phyloP scores from a whole-genome alignment of 2,113 vertebrate species.

The Perognathus longimembris region DNA sequence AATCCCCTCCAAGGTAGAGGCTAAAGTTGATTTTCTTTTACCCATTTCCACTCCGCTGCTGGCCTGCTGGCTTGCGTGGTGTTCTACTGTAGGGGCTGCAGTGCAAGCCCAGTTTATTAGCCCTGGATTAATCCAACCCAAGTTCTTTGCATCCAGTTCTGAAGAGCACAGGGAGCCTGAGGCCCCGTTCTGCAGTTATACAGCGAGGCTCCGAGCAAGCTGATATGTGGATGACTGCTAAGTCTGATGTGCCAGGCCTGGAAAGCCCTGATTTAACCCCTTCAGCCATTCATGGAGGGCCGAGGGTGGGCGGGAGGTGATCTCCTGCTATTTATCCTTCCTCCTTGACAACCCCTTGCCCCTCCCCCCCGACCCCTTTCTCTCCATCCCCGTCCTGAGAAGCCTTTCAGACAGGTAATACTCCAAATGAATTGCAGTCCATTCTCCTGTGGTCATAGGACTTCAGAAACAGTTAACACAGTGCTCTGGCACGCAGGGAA shows the following conservation, averaged over 20 bases:
- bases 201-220: slow-evolving; percentile 80
- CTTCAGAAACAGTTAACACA: too few relatives aligned
- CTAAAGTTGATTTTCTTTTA: slow-evolving; percentile 81
- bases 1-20: slow-evolving; percentile 77
- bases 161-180: slow-evolving; percentile 81
- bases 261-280: slow-evolving; percentile 54
- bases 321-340: slow-evolving; percentile 56
- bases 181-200: slow-evolving; percentile 81
- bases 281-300: slow-evolving; percentile 43
- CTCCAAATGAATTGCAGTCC: background rate
- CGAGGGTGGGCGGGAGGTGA: slow-evolving; percentile 30
- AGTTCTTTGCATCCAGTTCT: slow-evolving; percentile 86
- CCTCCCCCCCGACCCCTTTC: too few relatives aligned
- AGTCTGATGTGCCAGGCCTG: slow-evolving; percentile 71
- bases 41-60: slow-evolving; percentile 75
- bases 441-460: background rate
- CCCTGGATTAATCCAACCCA: slow-evolving; percentile 83
- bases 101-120: slow-evolving; percentile 77
- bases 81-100: slow-evolving; percentile 60
- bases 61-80: slow-evolving; percentile 80
- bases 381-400: background rate
- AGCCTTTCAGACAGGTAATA: background rate
- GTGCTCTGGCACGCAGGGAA: background rate
- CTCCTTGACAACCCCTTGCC: background rate
- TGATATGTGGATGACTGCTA: slow-evolving; percentile 79